phyloP scores from a whole-genome alignment of 2,888 invertebrate species.

The Shargacucullia verbasci region DNA sequence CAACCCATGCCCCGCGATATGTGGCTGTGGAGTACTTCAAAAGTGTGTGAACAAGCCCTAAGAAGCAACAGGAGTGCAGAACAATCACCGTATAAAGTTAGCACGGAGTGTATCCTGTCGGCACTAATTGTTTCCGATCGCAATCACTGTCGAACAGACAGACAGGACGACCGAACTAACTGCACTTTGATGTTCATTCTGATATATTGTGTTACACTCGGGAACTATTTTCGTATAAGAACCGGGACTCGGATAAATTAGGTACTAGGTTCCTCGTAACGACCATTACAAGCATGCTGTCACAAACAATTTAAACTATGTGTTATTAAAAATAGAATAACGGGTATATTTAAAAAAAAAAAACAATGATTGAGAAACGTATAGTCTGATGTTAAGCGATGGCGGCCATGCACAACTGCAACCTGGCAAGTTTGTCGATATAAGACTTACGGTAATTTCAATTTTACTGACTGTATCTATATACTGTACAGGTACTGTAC shows the following conservation, averaged over 20 bases:
- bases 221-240: slow-evolving; percentile 3
- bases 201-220: slow-evolving; percentile 4
- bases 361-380: too few relatives aligned
- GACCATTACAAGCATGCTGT: background rate
- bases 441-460: too few relatives aligned
- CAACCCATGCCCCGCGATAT: slow-evolving; percentile 8
- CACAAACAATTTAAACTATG: too few relatives aligned
- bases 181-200: slow-evolving; percentile 32
- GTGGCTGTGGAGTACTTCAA: background rate
- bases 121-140: slow-evolving; percentile 46
- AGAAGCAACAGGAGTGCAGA: slow-evolving; percentile 25
- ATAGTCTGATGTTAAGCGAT: too few relatives aligned
- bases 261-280: background rate
- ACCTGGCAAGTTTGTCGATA: too few relatives aligned
- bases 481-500: too few relatives aligned
- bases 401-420: too few relatives aligned
- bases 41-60: slow-evolving; percentile 7
- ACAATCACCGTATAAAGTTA: slow-evolving; percentile 23
- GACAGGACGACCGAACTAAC: slow-evolving; percentile 19
- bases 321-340: too few relatives aligned
- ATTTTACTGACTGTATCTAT: too few relatives aligned
- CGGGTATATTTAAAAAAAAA: too few relatives aligned
- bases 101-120: slow-evolving; percentile 18
- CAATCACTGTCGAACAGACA: slow-evolving; percentile 32
- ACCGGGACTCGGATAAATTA: slow-evolving; percentile 1